These are phyloP conservation scores for Melieria omissa DNA, from an alignment of 2,888 invertebrate genomes.

Conservation along the genomic window DNA sequence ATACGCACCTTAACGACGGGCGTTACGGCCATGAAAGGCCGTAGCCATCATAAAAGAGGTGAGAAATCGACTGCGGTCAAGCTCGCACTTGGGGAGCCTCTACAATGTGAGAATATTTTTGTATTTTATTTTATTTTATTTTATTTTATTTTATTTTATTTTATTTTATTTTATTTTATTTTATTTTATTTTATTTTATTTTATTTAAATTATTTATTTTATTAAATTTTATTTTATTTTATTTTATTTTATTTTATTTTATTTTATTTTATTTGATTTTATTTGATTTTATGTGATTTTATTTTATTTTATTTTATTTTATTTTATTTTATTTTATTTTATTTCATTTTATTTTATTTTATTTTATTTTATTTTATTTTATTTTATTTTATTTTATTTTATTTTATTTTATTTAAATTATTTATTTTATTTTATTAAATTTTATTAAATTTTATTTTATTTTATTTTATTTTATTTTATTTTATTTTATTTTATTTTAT, in stretches of 20 bases:
- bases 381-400: not conserved
- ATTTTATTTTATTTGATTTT: not conserved
- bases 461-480: not conserved
- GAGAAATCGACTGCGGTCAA: not conserved
- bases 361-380: not conserved
- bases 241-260: not conserved
- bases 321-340: not conserved
- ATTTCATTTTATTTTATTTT: not conserved
- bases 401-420: not conserved
- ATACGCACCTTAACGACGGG: not conserved
- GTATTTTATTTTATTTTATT: not conserved
- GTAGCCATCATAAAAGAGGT: not conserved
- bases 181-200: not conserved
- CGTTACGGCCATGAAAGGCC: not conserved
- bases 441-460: not conserved
- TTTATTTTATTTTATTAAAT: not conserved
- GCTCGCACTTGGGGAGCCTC: not conserved
- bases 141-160: conserved; percentile 2
- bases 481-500: not conserved
- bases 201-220: not conserved
- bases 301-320: not conserved
- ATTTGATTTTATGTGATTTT: not conserved
- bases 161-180: not conserved
- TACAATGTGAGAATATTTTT: too few species aligned
- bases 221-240: not conserved